Percentiles rank a stretch among this genome's conserved stretches.
Evolutionary conservation across 2,888 invertebrate genomes (phyloP).

Genomic region (Drosophila cyrtoloma): DNA sequence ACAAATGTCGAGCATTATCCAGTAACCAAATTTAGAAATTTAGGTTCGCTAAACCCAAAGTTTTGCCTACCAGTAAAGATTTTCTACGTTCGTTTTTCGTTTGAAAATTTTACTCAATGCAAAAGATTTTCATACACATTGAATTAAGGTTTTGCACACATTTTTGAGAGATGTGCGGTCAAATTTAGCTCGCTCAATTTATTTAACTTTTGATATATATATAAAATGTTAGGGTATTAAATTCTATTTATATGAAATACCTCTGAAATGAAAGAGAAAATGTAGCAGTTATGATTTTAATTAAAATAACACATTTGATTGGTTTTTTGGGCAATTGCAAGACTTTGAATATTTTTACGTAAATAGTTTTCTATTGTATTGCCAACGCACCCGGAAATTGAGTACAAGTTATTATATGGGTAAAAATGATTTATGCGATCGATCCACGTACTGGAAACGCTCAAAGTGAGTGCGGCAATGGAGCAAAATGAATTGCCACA

Average conservation of each 20-base stretch:
- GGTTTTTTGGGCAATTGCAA: conserved; percentile 12
- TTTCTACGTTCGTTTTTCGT: not conserved
- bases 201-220: not conserved
- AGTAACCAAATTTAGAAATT: not conserved
- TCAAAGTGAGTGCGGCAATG: conserved; percentile 13
- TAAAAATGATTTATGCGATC: conserved; percentile 68
- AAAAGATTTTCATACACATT: not conserved
- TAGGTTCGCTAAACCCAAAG: not conserved
- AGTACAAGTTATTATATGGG: conserved; percentile 44
- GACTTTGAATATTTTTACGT: conserved; percentile 25
- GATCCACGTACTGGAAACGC: conserved; percentile 54
- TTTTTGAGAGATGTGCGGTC: not conserved
- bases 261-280: not conserved
- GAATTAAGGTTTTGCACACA: not conserved
- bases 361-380: conserved; percentile 45
- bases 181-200: not conserved
- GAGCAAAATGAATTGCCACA: conserved; percentile 68
- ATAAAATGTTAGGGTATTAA: not conserved
- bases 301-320: conserved; percentile 20
- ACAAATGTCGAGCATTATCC: not conserved
- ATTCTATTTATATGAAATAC: not conserved
- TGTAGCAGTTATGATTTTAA: not conserved
- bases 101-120: not conserved
- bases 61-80: not conserved
- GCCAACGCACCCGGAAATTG: conserved; percentile 47